phyloP scores from a whole-genome alignment of 2,797 vertebrate genomes.

The Falco rusticolus region DNA sequence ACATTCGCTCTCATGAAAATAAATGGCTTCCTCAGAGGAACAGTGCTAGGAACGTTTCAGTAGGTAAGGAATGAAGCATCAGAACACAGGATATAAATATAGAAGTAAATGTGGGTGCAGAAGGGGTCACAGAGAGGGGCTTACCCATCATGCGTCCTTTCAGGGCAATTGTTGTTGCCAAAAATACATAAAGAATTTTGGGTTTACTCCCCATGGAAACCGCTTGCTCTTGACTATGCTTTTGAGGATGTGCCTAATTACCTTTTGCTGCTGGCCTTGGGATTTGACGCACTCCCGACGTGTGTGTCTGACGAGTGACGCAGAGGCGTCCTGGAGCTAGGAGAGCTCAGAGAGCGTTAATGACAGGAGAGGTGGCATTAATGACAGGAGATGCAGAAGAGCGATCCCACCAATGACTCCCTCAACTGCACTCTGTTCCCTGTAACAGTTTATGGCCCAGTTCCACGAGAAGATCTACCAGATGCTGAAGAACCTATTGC shows the following conservation, averaged over 20 bases:
- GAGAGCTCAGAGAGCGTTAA: neutral
- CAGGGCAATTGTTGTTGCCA: neutral
- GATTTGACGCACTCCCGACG: accelerated
- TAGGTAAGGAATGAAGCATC: neutral
- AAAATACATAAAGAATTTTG: neutral
- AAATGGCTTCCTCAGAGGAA: neutral
- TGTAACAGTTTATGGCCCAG: slow-evolving; percentile 91
- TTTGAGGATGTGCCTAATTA: neutral
- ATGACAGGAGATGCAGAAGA: neutral
- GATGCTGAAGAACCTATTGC: slow-evolving; percentile 93
- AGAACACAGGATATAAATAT: neutral
- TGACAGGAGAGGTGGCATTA: neutral
- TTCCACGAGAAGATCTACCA: slow-evolving; percentile 97
- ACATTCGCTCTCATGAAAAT: accelerated
- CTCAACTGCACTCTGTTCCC: neutral
- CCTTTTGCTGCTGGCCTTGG: neutral
- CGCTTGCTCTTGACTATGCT: neutral
- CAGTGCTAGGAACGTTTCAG: neutral
- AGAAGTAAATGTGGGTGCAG: neutral
- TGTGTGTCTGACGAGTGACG: neutral
- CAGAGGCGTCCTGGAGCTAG: accelerated
- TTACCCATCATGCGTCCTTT: accelerated
- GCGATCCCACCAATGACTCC: neutral
- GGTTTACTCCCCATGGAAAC: neutral
- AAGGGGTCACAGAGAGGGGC: neutral